These are phyloP conservation scores for Euproctis similis DNA, from an alignment of 2,888 invertebrate genomes.

Conservation along the genomic window DNA sequence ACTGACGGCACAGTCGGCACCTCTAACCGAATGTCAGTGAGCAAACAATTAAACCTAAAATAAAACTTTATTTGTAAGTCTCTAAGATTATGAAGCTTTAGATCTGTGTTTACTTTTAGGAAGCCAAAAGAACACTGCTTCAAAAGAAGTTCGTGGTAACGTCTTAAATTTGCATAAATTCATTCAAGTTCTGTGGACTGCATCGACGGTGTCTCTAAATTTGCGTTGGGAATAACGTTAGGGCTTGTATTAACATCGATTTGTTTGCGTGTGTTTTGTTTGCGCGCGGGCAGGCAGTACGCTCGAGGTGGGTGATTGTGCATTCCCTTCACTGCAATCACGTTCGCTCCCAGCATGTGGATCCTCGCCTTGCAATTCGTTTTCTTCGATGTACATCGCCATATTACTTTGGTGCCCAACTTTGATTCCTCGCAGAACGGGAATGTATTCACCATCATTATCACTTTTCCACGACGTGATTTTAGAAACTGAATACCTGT, in stretches of 20 bases:
- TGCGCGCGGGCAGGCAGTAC: constrained; percentile 36
- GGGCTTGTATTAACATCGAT: constrained; percentile 18
- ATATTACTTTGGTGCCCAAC: constrained; percentile 68
- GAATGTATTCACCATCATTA: constrained; percentile 74
- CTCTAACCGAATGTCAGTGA: too few species aligned
- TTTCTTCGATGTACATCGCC: constrained; percentile 73
- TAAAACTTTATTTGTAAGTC: too few species aligned
- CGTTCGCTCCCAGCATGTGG: constrained; percentile 65
- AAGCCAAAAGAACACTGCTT: too few species aligned
- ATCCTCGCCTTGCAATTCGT: constrained; percentile 71
- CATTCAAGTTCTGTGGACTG: constrained; percentile 29
- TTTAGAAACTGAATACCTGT: constrained; percentile 71
- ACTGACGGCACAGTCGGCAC: too few species aligned
- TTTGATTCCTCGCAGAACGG: constrained; percentile 73
- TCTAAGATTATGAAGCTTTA: too few species aligned
- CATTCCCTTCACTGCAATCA: constrained; percentile 70
- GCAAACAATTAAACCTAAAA: too few species aligned
- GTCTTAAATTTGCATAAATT: too few species aligned
- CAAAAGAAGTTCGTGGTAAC: too few species aligned
- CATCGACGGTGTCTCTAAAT: constrained; percentile 18
- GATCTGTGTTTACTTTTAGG: too few species aligned
- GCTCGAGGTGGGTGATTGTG: constrained; percentile 70
- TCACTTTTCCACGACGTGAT: constrained; percentile 69
- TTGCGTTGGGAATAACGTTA: constrained; percentile 12
- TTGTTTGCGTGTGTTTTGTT: constrained; percentile 30